phyloP scores from a whole-genome alignment of 2,888 invertebrate species.

The Melolontha melolontha region DNA sequence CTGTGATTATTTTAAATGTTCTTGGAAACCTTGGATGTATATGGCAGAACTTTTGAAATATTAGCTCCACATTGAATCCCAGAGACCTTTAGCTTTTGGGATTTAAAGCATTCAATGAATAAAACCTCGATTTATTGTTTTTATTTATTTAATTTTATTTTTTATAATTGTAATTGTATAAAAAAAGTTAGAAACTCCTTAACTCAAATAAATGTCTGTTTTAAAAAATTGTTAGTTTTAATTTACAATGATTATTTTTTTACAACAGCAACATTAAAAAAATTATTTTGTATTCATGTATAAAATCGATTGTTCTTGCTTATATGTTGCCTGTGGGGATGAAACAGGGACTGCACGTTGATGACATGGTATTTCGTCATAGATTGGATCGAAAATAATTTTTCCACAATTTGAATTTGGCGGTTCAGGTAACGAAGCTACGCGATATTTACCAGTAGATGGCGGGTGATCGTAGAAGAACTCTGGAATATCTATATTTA shows the following conservation, averaged over 20 bases:
- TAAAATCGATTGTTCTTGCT: conserved; percentile 24
- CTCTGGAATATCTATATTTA: conserved; percentile 29
- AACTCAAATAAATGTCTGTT: too few relatives aligned
- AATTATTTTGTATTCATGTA: conserved; percentile 43
- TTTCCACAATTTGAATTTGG: conserved; percentile 52
- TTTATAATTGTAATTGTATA: too few relatives aligned
- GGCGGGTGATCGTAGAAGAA: conserved; percentile 74
- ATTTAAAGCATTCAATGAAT: too few relatives aligned
- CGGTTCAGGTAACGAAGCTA: conserved; percentile 62
- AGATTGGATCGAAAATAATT: conserved; percentile 71
- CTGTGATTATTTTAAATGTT: too few relatives aligned
- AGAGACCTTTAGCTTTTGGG: too few relatives aligned
- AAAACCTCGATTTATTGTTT: too few relatives aligned
- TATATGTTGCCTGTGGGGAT: conserved; percentile 20
- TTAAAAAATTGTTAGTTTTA: too few relatives aligned
- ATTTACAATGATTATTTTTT: background rate
- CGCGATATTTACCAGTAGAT: conserved; percentile 61
- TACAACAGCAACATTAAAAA: background rate
- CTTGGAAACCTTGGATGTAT: too few relatives aligned
- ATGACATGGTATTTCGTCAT: conserved; percentile 74
- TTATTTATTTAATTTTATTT: too few relatives aligned
- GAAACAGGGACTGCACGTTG: conserved; percentile 26
- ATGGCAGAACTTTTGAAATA: too few relatives aligned
- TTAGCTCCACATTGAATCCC: too few relatives aligned
- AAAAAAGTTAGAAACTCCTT: too few relatives aligned